Evolutionary conservation across 1,140 invertebrate species (phyloP).

Genomic region (Eufriesea mexicana): DNA sequence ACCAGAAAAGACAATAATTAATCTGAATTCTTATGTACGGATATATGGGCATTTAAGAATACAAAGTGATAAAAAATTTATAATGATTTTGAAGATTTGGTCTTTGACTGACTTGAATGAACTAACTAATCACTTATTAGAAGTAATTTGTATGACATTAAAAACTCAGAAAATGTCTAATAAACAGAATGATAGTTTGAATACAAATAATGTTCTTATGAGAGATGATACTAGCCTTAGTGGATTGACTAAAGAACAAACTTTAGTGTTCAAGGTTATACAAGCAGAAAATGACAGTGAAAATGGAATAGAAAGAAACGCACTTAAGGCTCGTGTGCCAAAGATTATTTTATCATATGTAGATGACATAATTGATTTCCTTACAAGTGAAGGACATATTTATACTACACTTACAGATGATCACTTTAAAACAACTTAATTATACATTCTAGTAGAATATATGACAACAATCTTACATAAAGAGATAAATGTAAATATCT

Average conservation of each 20-base stretch:
- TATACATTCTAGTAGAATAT: background rate
- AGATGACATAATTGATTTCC: conserved; percentile 74
- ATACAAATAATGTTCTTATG: background rate
- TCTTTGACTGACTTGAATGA: conserved; percentile 68
- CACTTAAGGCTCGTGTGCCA: conserved; percentile 66
- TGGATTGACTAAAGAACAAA: conserved; percentile 69
- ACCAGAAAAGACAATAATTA: conserved; percentile 50
- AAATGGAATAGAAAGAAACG: conserved; percentile 69
- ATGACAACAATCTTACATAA: no score
- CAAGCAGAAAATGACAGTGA: conserved; percentile 65
- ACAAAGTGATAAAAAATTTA: conserved; percentile 56
- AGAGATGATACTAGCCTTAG: background rate
- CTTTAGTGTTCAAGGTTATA: conserved; percentile 71
- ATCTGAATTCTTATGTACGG: conserved; percentile 66
- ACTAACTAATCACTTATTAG: conserved; percentile 61
- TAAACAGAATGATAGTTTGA: background rate
- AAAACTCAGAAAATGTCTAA: conserved; percentile 10
- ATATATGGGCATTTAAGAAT: conserved; percentile 69
- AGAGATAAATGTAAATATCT: no score
- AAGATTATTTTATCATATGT: conserved; percentile 52
- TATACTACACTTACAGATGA: conserved; percentile 77
- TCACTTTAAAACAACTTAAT: conserved; percentile 77
- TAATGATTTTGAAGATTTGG: conserved; percentile 68
- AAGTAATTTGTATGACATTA: conserved; percentile 38
- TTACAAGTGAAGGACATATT: conserved; percentile 76